phyloP scores from a whole-genome alignment of 2,797 vertebrate species.

The Meda fulgida region DNA sequence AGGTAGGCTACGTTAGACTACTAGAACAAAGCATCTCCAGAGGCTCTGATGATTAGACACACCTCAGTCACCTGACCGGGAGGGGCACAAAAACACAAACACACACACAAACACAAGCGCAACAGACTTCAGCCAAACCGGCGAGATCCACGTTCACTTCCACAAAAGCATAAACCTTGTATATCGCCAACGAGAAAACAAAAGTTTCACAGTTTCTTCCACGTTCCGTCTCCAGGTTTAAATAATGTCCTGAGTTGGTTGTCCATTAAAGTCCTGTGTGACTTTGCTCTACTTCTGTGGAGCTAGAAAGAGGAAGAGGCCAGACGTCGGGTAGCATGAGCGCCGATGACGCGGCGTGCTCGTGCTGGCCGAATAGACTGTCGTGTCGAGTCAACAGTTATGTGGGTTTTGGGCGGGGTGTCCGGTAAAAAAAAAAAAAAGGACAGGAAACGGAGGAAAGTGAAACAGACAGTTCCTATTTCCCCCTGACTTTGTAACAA shows the following conservation, averaged over 20 bases:
- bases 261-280: neutral
- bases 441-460: constrained; percentile 45
- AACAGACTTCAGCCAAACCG: neutral
- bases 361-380: neutral
- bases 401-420: constrained; percentile 67
- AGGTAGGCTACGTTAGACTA: constrained; percentile 33
- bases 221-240: neutral
- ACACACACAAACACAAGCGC: neutral
- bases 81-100: constrained; percentile 6
- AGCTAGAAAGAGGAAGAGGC: constrained; percentile 28
- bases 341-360: constrained; percentile 8
- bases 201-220: neutral
- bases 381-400: neutral
- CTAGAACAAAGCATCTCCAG: constrained; percentile 50
- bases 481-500: neutral
- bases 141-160: constrained; percentile 8
- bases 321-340: neutral
- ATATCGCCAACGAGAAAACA: neutral
- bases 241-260: neutral
- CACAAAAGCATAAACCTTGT: neutral
- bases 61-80: constrained; percentile 71
- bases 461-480: constrained; percentile 69
- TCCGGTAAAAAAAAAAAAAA: constrained; percentile 60
- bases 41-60: constrained; percentile 64
- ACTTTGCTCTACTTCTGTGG: constrained; percentile 24